Evolutionary conservation across 1,140 invertebrate species (phyloP).

Genomic region (Aphidius ervi): DNA sequence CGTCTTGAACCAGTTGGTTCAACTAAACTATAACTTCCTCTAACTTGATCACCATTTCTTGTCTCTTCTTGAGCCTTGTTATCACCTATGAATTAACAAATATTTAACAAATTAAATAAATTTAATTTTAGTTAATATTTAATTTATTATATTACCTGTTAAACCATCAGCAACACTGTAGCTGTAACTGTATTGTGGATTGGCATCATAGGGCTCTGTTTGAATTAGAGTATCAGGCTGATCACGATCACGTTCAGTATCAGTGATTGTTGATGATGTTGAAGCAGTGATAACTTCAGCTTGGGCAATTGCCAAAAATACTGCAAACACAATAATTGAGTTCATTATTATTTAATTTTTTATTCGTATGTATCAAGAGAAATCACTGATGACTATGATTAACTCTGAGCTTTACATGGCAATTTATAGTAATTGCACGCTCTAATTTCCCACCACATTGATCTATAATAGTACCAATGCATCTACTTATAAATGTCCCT

Average conservation of each 20-base stretch:
- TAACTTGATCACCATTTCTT: constrained; percentile 51
- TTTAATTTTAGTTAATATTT: not conserved
- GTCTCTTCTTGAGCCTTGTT: constrained; percentile 51
- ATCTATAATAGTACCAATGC: no score
- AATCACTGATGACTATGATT: not conserved
- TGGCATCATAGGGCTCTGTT: constrained; percentile 62
- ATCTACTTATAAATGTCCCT: no score
- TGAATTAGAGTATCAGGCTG: constrained; percentile 41
- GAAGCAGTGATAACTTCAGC: constrained; percentile 35
- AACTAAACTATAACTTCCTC: constrained; percentile 51
- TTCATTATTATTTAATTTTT: not conserved
- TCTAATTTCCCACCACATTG: no score
- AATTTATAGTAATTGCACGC: no score
- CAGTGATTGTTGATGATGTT: constrained; percentile 32
- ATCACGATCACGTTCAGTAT: constrained; percentile 25
- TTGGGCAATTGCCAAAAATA: constrained; percentile 35
- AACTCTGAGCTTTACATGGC: not conserved
- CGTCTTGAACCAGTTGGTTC: constrained; percentile 52
- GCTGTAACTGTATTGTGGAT: constrained; percentile 68
- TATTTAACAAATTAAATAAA: constrained; percentile 9
- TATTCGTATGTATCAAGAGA: no score
- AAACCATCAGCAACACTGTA: constrained; percentile 65
- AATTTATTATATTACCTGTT: constrained; percentile 18
- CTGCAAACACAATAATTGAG: constrained; percentile 27
- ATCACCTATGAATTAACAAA: constrained; percentile 37